Conservation (phyloP, 2,113 vertebrate genomes). For the Acanthochromis polyacanthus region DNA sequence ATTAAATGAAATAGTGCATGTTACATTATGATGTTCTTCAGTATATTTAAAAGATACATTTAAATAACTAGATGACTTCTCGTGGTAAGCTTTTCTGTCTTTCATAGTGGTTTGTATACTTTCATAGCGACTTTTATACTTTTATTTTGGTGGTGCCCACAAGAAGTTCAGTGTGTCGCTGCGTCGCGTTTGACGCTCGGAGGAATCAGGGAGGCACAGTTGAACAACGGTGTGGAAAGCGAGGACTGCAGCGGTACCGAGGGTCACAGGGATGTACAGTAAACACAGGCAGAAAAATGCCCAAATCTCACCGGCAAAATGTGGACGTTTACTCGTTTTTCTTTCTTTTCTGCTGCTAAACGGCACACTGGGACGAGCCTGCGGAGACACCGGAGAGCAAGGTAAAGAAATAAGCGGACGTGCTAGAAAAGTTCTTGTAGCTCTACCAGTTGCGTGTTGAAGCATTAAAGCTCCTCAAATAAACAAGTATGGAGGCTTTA, state of each 20-base stretch:
- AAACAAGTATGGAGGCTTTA: background rate
- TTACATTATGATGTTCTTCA: too few species aligned
- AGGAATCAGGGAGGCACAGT: conserved; percentile 56
- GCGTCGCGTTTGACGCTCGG: background rate
- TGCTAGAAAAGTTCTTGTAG: conserved; percentile 68
- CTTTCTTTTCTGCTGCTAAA: conserved; percentile 72
- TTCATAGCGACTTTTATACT: conserved; percentile 17
- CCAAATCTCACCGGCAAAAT: conserved; percentile 64
- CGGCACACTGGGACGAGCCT: conserved; percentile 57
- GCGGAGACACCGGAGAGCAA: conserved; percentile 62
- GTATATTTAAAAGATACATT: too few species aligned
- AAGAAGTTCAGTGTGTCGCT: conserved; percentile 5
- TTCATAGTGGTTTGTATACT: background rate
- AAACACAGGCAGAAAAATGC: conserved; percentile 88
- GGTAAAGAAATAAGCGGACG: conserved; percentile 64
- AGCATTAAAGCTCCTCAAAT: background rate
- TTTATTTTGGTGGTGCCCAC: conserved; percentile 41
- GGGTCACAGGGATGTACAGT: conserved; percentile 86
- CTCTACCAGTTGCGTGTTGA: conserved; percentile 77
- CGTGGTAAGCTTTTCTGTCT: too few species aligned
- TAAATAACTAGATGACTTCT: too few species aligned
- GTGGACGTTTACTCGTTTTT: conserved; percentile 61
- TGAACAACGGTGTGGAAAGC: conserved; percentile 59
- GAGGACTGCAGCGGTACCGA: conserved; percentile 72
- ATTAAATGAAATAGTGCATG: too few species aligned